phyloP scores from a whole-genome alignment of 1,140 invertebrate species.

The Eufriesea mexicana region DNA sequence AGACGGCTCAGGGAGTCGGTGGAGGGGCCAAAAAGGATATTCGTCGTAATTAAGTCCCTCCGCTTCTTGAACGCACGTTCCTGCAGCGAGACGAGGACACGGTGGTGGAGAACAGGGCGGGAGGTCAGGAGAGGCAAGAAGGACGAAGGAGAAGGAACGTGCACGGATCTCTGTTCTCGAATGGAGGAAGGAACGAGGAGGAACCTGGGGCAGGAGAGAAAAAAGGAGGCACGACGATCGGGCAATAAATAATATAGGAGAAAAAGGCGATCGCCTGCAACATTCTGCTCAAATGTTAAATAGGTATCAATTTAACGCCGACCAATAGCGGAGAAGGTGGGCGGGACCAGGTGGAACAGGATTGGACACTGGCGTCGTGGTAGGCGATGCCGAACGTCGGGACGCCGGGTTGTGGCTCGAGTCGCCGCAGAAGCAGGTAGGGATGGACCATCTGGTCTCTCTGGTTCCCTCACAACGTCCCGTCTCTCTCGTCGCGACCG shows the following conservation, averaged over 20 bases:
- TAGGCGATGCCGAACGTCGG: constrained; percentile 52
- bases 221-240: constrained; percentile 72
- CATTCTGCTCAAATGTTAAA: constrained; percentile 81
- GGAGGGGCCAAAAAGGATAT: constrained; percentile 65
- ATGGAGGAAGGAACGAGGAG: constrained; percentile 19
- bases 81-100: constrained; percentile 33
- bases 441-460: constrained; percentile 74
- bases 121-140: background rate
- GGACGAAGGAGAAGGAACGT: constrained; percentile 51
- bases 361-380: constrained; percentile 61
- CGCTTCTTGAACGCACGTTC: constrained; percentile 68
- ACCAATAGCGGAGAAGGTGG: constrained; percentile 71
- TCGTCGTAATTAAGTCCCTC: constrained; percentile 80
- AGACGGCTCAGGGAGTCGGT: constrained; percentile 29
- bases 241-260: constrained; percentile 79
- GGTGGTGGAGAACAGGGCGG: constrained; percentile 39
- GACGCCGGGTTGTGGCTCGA: constrained; percentile 45
- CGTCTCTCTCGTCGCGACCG: constrained; percentile 65
- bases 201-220: constrained; percentile 44
- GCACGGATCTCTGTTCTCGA: constrained; percentile 17
- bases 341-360: constrained; percentile 57
- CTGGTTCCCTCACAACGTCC: constrained; percentile 65
- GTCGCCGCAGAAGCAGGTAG: constrained; percentile 52
- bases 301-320: constrained; percentile 79
- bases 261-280: constrained; percentile 78